These are phyloP conservation scores for Hypomecis punctinalis DNA, from an alignment of 2,888 invertebrate species.

Conservation along the genomic window DNA sequence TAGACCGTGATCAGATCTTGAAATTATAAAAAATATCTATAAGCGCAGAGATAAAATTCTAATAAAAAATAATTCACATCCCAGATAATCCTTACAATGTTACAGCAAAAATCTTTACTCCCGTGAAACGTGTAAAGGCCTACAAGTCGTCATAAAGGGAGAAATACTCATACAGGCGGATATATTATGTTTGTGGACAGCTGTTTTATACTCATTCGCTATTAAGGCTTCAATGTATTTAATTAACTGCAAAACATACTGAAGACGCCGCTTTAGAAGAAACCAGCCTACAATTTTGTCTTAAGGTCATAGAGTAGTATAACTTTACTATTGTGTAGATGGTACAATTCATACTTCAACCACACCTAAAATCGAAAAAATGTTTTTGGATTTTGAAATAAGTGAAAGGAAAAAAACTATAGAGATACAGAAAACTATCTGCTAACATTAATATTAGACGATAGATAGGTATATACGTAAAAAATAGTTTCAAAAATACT, in stretches of 20 bases:
- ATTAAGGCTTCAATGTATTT: constrained; percentile 51
- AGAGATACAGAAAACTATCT: too few relatives aligned
- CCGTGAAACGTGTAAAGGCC: constrained; percentile 7
- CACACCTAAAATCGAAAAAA: too few relatives aligned
- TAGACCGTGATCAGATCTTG: too few relatives aligned
- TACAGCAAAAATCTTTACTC: neutral
- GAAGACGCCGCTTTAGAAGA: constrained; percentile 54
- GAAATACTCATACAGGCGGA: constrained; percentile 18
- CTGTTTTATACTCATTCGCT: constrained; percentile 32
- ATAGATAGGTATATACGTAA: too few relatives aligned
- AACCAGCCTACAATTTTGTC: constrained; percentile 59
- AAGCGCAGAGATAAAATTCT: too few relatives aligned
- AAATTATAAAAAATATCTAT: too few relatives aligned
- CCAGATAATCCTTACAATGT: neutral
- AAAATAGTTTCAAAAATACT: too few relatives aligned
- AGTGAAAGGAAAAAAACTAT: too few relatives aligned
- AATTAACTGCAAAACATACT: constrained; percentile 55
- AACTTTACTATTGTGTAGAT: constrained; percentile 15
- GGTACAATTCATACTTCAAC: neutral
- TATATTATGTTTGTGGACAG: constrained; percentile 10
- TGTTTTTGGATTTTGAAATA: too few relatives aligned
- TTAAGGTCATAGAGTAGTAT: constrained; percentile 21
- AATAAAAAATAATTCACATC: neutral
- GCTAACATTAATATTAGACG: too few relatives aligned
- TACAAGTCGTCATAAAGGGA: constrained; percentile 18